Conservation (phyloP, 2,888 invertebrate genomes). For the Trachelus troglodyta region DNA sequence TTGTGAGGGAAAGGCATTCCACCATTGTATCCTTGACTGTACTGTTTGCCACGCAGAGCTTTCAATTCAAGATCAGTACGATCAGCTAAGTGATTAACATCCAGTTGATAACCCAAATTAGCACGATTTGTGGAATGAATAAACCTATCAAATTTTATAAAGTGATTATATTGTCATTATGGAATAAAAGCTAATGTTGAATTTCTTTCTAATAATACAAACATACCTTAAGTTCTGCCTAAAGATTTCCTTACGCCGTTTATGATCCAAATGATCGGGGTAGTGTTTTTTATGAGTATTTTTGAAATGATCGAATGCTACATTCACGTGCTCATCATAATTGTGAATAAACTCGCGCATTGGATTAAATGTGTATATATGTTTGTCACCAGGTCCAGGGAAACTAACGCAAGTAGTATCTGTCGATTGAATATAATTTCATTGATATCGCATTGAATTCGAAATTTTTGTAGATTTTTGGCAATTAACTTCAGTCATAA, state of each 20-base stretch:
- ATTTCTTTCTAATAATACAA: constrained; percentile 19
- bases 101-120: constrained; percentile 77
- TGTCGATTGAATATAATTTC: constrained; percentile 55
- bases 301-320: constrained; percentile 82
- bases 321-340: constrained; percentile 76
- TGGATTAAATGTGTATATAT: constrained; percentile 89
- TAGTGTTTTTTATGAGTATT: constrained; percentile 79
- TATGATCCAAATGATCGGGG: constrained; percentile 73
- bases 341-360: constrained; percentile 89
- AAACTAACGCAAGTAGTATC: constrained; percentile 80
- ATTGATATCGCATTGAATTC: background rate
- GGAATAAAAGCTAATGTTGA: background rate
- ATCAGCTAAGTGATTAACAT: constrained; percentile 91
- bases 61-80: constrained; percentile 81
- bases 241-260: constrained; percentile 80
- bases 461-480: too few relatives aligned
- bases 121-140: constrained; percentile 87
- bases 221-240: constrained; percentile 84
- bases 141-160: constrained; percentile 67
- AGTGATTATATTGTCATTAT: background rate
- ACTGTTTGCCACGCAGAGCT: constrained; percentile 77
- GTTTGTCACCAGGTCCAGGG: constrained; percentile 86
- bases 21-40: constrained; percentile 75
- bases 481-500: background rate
- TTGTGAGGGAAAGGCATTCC: constrained; percentile 85